Base-by-base conservation (phyloP, 1,140 invertebrate species). In the Phymastichus coffea region DNA sequence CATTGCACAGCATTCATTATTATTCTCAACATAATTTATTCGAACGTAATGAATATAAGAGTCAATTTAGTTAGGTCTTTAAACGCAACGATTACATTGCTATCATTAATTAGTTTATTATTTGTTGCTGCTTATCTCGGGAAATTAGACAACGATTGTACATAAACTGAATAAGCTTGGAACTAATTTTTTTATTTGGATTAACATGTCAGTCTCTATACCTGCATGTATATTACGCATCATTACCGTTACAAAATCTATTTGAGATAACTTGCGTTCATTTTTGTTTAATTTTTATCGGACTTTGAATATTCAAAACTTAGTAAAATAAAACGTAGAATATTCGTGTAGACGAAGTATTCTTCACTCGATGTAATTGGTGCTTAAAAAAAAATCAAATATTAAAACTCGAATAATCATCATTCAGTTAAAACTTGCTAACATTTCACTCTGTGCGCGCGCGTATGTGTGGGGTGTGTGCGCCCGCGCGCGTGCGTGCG, bases 11-110 rank as follows among this genome's bases (percentile, higher is more conserved):
- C 14, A 55, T 23, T 14, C 20, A 28, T 33, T 15, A n/a, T 23
- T 20, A 63, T 60, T 59, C 44, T 60, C 20, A 66, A 63, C 64
- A 66, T 63, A 59, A 60, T 66, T 25, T 63, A 63, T 63, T 66
- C 63, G 61, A 57, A 63, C 47, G 54, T 60, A 63, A 61, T 66
- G 48, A 66, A 60, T 63, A 63, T 65, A 56, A 62, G 53, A 49
- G 35, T 56, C 3, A 63, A 63, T 57, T 63, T 63, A 26, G 40
- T 41, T 63, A 63, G 26, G 10, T n/a, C n/a, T 46, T 38, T 57
- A 63, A 65, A 59, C 61, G 37, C 58, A 59, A 63, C 43, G 15
- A 15, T 53, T 61, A 63, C 20, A 51, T 46, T 53, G 28, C 40
- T 26, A 61, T 40, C n/a, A n/a, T n/a, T n/a, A n/a, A n/a, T n/a